A percentile compares a stretch with the other conserved stretches of the same genome.
Evolutionary conservation across 2,888 invertebrate genomes (phyloP).

Genomic region (Eilema griseolum): DNA sequence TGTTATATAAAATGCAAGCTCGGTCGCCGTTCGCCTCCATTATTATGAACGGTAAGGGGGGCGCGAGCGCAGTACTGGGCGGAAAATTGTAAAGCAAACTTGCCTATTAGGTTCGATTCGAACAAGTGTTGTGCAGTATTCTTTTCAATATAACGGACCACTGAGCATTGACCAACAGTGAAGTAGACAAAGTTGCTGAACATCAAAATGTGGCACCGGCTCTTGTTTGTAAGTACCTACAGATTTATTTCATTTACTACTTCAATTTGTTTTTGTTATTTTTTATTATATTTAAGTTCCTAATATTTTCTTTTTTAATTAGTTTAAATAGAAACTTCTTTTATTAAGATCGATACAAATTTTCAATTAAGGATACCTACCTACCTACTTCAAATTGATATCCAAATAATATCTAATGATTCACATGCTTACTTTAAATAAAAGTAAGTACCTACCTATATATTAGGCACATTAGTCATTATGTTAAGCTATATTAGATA

Average conservation of each 20-base stretch:
- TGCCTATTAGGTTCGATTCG: constrained; percentile 32
- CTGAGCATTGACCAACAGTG: constrained; percentile 47
- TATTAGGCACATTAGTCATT: too few relatives aligned
- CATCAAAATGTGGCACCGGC: constrained; percentile 64
- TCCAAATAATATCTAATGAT: too few relatives aligned
- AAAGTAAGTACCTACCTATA: too few relatives aligned
- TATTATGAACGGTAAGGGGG: constrained; percentile 66
- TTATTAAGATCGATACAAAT: background rate
- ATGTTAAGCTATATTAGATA: too few relatives aligned
- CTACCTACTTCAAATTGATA: too few relatives aligned
- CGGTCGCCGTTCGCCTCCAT: constrained; percentile 71
- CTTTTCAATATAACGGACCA: constrained; percentile 45
- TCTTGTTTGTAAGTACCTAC: constrained; percentile 50
- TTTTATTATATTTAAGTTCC: background rate
- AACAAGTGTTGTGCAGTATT: constrained; percentile 47
- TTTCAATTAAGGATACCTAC: background rate
- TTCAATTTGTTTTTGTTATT: background rate
- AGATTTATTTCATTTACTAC: background rate
- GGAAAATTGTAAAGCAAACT: constrained; percentile 59
- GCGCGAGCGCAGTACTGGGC: constrained; percentile 68
- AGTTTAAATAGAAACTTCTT: too few relatives aligned
- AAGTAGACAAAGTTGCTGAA: constrained; percentile 37
- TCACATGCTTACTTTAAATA: too few relatives aligned
- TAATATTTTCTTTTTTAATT: background rate
- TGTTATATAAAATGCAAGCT: constrained; percentile 79